A percentile compares a stretch with the other conserved stretches of the same genome.
Evolutionary conservation across 2,888 invertebrate species (phyloP).

Genomic region (Dicranocentrus wangi): DNA sequence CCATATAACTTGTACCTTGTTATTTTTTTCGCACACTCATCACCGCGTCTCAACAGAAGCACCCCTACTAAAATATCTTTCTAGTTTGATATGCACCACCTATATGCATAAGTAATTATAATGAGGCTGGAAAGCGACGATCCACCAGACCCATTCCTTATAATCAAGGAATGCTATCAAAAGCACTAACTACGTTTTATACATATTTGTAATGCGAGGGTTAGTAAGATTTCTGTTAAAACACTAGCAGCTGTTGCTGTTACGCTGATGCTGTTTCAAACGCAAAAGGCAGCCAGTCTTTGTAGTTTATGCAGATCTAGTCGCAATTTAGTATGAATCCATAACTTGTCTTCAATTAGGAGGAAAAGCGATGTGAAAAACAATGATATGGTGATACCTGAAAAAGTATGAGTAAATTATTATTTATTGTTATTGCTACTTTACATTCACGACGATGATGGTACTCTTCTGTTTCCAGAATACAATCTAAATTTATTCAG

Average conservation of each 20-base stretch:
- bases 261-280: not conserved
- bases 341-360: conserved; percentile 33
- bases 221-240: no score
- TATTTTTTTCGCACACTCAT: conserved; percentile 18
- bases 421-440: conserved; percentile 2
- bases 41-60: not conserved
- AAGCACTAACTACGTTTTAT: no score
- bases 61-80: not conserved
- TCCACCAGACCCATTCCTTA: not conserved
- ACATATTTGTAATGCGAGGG: no score
- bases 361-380: conserved; percentile 12
- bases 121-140: conserved; percentile 5
- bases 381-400: not conserved
- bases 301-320: conserved; percentile 30
- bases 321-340: conserved; percentile 17
- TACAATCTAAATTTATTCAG: not conserved
- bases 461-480: not conserved
- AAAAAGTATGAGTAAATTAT: conserved; percentile 3
- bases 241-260: no score
- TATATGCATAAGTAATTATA: conserved; percentile 15
- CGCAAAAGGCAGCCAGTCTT: not conserved
- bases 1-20: conserved; percentile 8
- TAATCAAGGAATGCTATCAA: conserved; percentile 1
- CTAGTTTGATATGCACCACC: no score
- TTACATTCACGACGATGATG: not conserved